A percentile compares a stretch with the other conserved stretches of the same genome.
Evolutionary conservation across 2,888 invertebrate genomes (phyloP).

Genomic region (Neocrepidodera transversa): DNA sequence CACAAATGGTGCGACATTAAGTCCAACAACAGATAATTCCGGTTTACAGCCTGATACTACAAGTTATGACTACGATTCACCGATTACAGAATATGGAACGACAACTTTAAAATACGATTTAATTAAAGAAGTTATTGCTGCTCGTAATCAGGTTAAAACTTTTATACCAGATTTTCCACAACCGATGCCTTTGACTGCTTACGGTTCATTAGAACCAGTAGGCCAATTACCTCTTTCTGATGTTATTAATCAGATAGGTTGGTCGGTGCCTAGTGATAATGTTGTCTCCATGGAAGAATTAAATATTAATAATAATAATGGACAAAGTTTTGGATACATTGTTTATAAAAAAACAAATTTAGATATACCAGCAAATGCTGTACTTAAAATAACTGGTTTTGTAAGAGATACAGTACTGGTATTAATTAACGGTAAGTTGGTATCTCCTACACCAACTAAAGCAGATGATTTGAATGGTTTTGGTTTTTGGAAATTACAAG

Average conservation of each 20-base stretch:
- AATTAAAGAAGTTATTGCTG: constrained; percentile 64
- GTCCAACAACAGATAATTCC: constrained; percentile 12
- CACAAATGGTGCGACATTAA: constrained; percentile 24
- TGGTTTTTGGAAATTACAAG: constrained; percentile 41
- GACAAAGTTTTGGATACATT: constrained; percentile 66
- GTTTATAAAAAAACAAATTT: constrained; percentile 59
- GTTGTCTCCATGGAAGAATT: constrained; percentile 51
- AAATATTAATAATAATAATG: constrained; percentile 56
- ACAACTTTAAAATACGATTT: constrained; percentile 76
- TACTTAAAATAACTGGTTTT: constrained; percentile 53
- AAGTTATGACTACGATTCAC: constrained; percentile 84
- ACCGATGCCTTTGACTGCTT: constrained; percentile 50
- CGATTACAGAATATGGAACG: constrained; percentile 87
- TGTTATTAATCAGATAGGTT: constrained; percentile 16
- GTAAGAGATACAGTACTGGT: constrained; percentile 63
- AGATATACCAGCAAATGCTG: constrained; percentile 46
- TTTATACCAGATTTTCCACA: constrained; percentile 50
- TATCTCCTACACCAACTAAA: constrained; percentile 53
- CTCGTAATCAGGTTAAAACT: constrained; percentile 50
- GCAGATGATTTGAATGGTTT: constrained; percentile 27
- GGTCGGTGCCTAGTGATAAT: constrained; percentile 7
- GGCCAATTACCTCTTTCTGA: constrained; percentile 33
- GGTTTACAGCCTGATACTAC: constrained; percentile 54
- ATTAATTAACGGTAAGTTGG: constrained; percentile 58
- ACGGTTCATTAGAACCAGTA: constrained; percentile 38